phyloP scores from a whole-genome alignment of 2,888 invertebrate genomes.

The Lymantria monacha region DNA sequence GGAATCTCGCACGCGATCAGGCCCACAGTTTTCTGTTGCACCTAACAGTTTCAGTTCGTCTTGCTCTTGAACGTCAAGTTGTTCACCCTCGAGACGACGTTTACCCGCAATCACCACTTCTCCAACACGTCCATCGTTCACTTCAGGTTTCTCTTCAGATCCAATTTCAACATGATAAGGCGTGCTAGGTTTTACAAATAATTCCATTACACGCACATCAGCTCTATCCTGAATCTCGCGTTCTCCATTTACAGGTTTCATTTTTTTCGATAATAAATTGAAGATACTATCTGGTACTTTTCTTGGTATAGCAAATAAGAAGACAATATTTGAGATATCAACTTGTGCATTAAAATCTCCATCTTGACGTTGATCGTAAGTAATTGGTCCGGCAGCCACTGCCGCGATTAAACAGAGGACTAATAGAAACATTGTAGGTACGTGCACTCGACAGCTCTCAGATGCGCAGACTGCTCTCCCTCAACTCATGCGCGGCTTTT shows the following conservation, averaged over 20 bases:
- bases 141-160: conserved; percentile 43
- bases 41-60: conserved; percentile 83
- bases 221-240: conserved; percentile 61
- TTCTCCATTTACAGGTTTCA: conserved; percentile 38
- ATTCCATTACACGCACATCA: conserved; percentile 68
- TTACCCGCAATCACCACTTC: conserved; percentile 69
- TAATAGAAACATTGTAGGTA: conserved; percentile 52
- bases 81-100: conserved; percentile 47
- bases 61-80: conserved; percentile 33
- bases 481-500: conserved; percentile 69
- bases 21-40: conserved; percentile 88
- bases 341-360: conserved; percentile 89
- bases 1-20: conserved; percentile 86
- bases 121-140: conserved; percentile 50
- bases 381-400: conserved; percentile 46
- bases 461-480: conserved; percentile 58
- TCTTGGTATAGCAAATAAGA: conserved; percentile 84
- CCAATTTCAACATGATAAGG: conserved; percentile 87
- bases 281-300: conserved; percentile 41
- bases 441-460: conserved; percentile 56
- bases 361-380: conserved; percentile 89
- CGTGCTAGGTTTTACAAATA: conserved; percentile 85
- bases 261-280: conserved; percentile 36
- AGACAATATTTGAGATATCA: conserved; percentile 87
- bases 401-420: conserved; percentile 49